phyloP scores from a whole-genome alignment of 2,888 invertebrate species.

The Scaptomyza parva region DNA sequence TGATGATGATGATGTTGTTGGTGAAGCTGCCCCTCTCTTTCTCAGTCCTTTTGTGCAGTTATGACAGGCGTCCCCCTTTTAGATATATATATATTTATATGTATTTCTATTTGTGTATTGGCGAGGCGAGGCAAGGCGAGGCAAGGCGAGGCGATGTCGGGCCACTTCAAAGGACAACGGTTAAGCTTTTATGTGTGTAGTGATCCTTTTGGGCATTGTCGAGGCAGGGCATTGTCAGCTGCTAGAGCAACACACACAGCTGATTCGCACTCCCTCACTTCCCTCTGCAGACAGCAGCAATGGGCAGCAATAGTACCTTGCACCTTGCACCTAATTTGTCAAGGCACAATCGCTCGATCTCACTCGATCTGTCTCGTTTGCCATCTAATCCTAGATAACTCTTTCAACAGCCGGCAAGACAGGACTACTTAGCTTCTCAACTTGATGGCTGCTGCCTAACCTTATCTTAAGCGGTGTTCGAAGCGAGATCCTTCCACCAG shows the following conservation, averaged over 20 bases:
- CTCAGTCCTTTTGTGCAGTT: slow-evolving; percentile 72
- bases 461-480: slow-evolving; percentile 41
- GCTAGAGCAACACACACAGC: slow-evolving; percentile 4
- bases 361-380: slow-evolving; percentile 28
- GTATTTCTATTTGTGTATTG: neutral
- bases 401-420: slow-evolving; percentile 47
- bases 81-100: neutral
- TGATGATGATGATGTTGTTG: slow-evolving; percentile 4
- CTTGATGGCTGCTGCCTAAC: slow-evolving; percentile 56
- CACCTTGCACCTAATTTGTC: slow-evolving; percentile 30
- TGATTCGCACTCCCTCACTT: slow-evolving; percentile 8
- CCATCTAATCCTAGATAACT: slow-evolving; percentile 54
- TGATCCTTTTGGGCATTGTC: neutral
- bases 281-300: too few relatives aligned
- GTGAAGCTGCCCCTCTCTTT: slow-evolving; percentile 24
- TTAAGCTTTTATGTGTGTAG: slow-evolving; percentile 45
- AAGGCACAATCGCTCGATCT: slow-evolving; percentile 55
- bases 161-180: slow-evolving; percentile 39
- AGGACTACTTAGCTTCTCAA: slow-evolving; percentile 66
- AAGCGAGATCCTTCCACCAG: slow-evolving; percentile 5
- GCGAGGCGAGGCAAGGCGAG: slow-evolving; percentile 11
- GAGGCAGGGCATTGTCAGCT: slow-evolving; percentile 31
- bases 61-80: slow-evolving; percentile 82
- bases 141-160: slow-evolving; percentile 14
- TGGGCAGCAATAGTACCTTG: neutral